phyloP scores from a whole-genome alignment of 2,797 vertebrate genomes.

The Micrastur ruficollis region DNA sequence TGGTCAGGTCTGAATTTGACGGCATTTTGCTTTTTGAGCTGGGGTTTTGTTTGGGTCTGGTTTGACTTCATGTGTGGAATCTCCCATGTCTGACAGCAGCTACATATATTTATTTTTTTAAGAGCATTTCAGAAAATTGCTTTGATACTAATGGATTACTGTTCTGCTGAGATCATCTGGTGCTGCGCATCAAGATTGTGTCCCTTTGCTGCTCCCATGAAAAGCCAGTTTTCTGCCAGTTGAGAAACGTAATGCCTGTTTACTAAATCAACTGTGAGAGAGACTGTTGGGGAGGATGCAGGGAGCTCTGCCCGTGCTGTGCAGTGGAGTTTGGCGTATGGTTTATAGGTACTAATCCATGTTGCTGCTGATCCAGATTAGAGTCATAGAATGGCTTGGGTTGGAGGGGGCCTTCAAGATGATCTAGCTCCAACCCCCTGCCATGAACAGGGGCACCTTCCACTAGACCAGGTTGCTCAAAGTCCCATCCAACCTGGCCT shows the following conservation, averaged over 20 bases:
- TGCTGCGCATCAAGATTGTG: neutral
- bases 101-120: neutral
- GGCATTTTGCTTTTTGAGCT: neutral
- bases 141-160: neutral
- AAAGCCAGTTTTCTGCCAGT: neutral
- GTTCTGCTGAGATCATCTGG: neutral
- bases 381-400: neutral
- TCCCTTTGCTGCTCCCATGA: neutral
- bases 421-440: too few species aligned
- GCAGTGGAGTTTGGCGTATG: too few species aligned
- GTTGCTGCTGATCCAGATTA: neutral
- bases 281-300: fast-evolving
- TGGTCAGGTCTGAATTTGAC: neutral
- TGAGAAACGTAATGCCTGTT: neutral
- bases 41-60: neutral
- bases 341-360: fast-evolving
- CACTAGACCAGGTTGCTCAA: neutral
- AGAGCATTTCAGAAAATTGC: neutral
- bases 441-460: neutral
- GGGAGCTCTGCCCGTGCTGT: neutral
- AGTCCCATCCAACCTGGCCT: fast-evolving
- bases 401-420: neutral
- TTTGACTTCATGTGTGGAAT: neutral
- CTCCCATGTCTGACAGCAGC: neutral
- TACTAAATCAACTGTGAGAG: too few species aligned